Evolutionary conservation across 2,888 invertebrate species (phyloP).

Genomic region (Caenorhabditis auriculariae): DNA sequence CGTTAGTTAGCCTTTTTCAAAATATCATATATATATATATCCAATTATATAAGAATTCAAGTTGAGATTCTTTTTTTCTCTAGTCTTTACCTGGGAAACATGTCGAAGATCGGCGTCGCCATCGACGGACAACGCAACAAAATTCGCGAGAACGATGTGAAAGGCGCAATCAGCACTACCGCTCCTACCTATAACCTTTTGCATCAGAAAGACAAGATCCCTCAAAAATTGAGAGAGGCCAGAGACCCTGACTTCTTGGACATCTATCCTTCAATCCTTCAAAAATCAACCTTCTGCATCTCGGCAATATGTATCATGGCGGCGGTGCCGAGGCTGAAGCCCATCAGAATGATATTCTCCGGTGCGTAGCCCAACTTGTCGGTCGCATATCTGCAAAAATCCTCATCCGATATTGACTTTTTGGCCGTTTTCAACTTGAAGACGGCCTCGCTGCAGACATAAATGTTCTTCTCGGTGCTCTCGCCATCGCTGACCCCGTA

Average conservation of each 20-base stretch:
- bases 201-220: not conserved
- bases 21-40: not conserved
- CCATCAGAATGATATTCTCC: slow-evolving; percentile 38
- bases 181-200: slow-evolving; percentile 21
- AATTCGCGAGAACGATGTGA: slow-evolving; percentile 40
- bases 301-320: slow-evolving; percentile 24
- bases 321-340: slow-evolving; percentile 37
- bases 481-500: slow-evolving; percentile 40
- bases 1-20: not conserved
- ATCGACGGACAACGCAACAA: slow-evolving; percentile 4
- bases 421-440: slow-evolving; percentile 11
- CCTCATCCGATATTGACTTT: not conserved
- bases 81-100: slow-evolving; percentile 24
- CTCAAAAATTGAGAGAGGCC: not conserved
- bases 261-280: not conserved
- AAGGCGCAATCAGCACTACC: slow-evolving; percentile 44
- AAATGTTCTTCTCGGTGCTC: slow-evolving; percentile 31
- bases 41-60: not conserved
- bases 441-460: slow-evolving; percentile 29
- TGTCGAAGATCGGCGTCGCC: slow-evolving; percentile 21
- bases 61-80: no score
- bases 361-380: slow-evolving; percentile 23
- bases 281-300: slow-evolving; percentile 9
- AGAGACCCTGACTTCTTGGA: not conserved
- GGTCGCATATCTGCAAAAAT: slow-evolving; percentile 20